phyloP scores from a whole-genome alignment of 2,888 invertebrate species.

The Aethes cnicana region DNA sequence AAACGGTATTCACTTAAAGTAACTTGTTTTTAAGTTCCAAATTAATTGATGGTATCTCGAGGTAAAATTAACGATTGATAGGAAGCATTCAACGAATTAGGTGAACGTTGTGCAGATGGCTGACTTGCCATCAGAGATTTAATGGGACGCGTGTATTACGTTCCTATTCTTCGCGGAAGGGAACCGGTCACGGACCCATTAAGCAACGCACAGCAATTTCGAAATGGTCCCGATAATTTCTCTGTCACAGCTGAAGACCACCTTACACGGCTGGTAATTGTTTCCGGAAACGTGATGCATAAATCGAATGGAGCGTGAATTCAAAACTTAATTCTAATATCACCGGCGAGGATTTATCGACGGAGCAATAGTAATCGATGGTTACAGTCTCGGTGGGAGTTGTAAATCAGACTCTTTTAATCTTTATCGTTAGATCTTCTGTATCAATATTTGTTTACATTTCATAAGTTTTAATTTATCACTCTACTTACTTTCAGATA shows the following conservation, averaged over 20 bases:
- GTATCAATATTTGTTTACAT: slow-evolving; percentile 14
- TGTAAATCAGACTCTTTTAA: slow-evolving; percentile 49
- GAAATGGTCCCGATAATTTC: slow-evolving; percentile 55
- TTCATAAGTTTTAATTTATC: not conserved
- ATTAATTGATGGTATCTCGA: not conserved
- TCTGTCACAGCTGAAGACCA: slow-evolving; percentile 53
- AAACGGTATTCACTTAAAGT: slow-evolving; percentile 8
- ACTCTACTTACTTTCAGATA: not conserved
- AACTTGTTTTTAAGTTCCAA: not conserved
- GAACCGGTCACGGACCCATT: slow-evolving; percentile 58
- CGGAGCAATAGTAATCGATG: slow-evolving; percentile 59
- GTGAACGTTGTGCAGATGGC: slow-evolving; percentile 12
- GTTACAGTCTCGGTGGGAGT: slow-evolving; percentile 54
- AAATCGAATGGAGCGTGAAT: slow-evolving; percentile 61
- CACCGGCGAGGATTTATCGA: slow-evolving; percentile 53
- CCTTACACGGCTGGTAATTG: slow-evolving; percentile 48
- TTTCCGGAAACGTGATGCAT: slow-evolving; percentile 64
- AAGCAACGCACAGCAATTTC: slow-evolving; percentile 51
- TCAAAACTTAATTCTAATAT: slow-evolving; percentile 54
- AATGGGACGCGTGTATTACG: slow-evolving; percentile 32
- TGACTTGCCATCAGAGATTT: slow-evolving; percentile 26
- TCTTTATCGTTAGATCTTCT: slow-evolving; percentile 30
- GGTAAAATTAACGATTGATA: not conserved
- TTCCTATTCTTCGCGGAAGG: slow-evolving; percentile 51
- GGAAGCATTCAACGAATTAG: not conserved